These are phyloP conservation scores for Xiphorhynchus erythropygius DNA, from an alignment of 2,797 vertebrate species.

Conservation along the genomic window DNA sequence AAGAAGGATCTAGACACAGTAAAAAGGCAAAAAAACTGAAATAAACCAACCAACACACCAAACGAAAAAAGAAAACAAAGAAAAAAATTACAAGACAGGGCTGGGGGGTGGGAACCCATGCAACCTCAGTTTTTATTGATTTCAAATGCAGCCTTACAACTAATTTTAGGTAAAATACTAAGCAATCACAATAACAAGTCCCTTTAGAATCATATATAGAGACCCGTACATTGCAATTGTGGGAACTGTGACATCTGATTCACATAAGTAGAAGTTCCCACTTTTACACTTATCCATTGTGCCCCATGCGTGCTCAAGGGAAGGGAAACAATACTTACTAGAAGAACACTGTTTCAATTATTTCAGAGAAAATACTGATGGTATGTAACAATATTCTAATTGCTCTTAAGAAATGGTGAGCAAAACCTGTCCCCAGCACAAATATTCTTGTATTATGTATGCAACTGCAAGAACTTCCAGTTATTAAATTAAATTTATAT, in stretches of 20 bases:
- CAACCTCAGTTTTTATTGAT: neutral
- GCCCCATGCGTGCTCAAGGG: neutral
- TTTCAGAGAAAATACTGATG: neutral
- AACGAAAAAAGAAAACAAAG: neutral
- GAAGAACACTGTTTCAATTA: neutral
- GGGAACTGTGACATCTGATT: neutral
- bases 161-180: neutral
- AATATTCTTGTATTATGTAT: neutral
- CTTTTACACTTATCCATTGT: neutral
- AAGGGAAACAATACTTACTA: neutral
- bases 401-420: neutral
- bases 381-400: neutral
- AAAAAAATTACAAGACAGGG: neutral
- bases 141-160: neutral
- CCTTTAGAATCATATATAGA: neutral
- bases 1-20: neutral
- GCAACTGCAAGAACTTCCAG: neutral
- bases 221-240: neutral
- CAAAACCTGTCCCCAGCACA: neutral
- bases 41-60: neutral
- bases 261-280: neutral
- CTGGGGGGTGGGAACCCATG: accelerated
- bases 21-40: neutral
- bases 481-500: neutral
- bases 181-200: neutral